Base-by-base conservation (phyloP, 2,113 vertebrate species). In the Microcebus griseorufus region DNA sequence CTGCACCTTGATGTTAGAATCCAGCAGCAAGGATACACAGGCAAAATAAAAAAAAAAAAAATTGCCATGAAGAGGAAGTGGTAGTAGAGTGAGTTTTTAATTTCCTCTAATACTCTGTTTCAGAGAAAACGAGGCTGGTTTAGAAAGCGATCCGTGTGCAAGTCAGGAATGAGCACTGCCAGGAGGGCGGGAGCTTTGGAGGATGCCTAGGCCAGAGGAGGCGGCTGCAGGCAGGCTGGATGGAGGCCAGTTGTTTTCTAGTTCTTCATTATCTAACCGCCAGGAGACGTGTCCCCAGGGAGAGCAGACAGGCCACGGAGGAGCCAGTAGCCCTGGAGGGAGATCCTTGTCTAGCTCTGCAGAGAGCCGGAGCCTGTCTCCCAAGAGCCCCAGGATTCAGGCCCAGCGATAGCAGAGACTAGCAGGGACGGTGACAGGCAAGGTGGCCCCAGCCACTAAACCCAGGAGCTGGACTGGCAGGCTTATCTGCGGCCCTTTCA, bases 1-100 rank as follows among this genome's bases (percentile, higher is more conserved):
- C 18, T 79, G 37, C 32, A 82, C 65, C 93, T 82, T 90, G 42
- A 64, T 55, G 90, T 95, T 64, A 64, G 88, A 81, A 86, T 75
- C 80, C 34, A 92, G 62, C 64, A 69, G 58, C 69, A 82, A 70
- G 3, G 69, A 93, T 55, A 73, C n/a, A 72, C 8, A 23, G 58
- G 81, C 9, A 42, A 42, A 42, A 42, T 75, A 42, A 42, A 5
- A 42, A 42, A 27, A 13, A 9, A 86, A 42, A 3, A 20, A 9
- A 12, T 27, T 45, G 60, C 14, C 69, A 10, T 7, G 6, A 69
- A 45, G 42, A 42, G 34, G n/a, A 55, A 55, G 58, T 6, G 42
- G 6, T 20, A 10, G 37, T 17, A 22, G 45, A 34, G 12, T n/a
- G n/a, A 10, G 10, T 86, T n/a, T n/a, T 3, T 29, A 8, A 9